phyloP scores from a whole-genome alignment of 2,797 vertebrate genomes.

The Eulemur mongoz region DNA sequence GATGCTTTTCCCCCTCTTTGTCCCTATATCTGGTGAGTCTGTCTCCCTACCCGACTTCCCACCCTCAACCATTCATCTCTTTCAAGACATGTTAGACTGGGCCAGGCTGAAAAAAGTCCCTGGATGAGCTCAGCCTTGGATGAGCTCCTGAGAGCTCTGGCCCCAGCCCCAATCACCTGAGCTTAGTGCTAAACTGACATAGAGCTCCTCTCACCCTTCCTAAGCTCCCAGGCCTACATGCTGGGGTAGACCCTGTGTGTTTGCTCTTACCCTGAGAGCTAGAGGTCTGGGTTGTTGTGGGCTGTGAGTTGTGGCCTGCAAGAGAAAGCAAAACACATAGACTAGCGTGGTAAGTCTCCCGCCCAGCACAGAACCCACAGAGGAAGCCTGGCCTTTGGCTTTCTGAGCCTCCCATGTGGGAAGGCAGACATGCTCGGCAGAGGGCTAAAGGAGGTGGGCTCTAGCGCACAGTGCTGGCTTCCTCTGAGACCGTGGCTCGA shows the following conservation, averaged over 20 bases:
- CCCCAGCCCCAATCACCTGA: background rate
- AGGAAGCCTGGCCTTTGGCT: background rate
- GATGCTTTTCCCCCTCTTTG: background rate
- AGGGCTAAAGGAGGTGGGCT: background rate
- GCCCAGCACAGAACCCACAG: background rate
- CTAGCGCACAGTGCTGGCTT: background rate
- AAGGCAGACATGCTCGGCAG: background rate
- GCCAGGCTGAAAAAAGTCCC: background rate
- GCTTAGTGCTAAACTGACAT: background rate
- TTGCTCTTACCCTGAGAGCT: slow-evolving; percentile 60
- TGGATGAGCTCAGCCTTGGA: background rate
- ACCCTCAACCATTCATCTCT: background rate
- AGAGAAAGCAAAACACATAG: slow-evolving; percentile 47
- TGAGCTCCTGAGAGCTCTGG: background rate
- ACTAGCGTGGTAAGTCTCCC: background rate
- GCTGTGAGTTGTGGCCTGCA: slow-evolving; percentile 45
- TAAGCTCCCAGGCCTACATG: background rate
- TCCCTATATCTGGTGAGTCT: background rate
- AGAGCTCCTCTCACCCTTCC: background rate
- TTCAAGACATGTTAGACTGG: background rate
- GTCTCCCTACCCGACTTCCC: background rate
- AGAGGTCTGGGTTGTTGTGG: background rate
- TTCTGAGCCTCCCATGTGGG: background rate
- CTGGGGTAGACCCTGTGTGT: background rate
- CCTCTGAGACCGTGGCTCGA: background rate